A percentile compares a stretch with the other conserved stretches of the same genome.
These are phyloP conservation scores for Menura novaehollandiae DNA, from an alignment of 2,113 vertebrate genomes.

Conservation along the genomic window DNA sequence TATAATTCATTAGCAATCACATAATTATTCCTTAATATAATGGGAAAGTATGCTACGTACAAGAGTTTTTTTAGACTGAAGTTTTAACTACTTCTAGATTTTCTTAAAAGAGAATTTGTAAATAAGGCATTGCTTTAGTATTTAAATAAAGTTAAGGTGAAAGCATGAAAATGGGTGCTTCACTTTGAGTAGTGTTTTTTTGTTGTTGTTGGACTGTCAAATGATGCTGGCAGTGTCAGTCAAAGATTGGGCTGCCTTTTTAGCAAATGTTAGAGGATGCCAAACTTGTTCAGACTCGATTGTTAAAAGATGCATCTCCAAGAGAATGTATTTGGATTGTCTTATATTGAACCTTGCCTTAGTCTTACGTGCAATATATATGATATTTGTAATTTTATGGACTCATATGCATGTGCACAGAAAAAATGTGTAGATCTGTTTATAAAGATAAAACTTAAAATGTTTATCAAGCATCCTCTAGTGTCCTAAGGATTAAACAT, in stretches of 20 bases:
- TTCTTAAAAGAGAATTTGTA: background rate
- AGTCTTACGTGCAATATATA: background rate
- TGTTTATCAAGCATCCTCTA: background rate
- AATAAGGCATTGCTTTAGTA: background rate
- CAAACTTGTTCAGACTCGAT: background rate
- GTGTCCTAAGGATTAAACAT: background rate
- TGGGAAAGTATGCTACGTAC: background rate
- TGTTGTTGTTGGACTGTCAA: background rate
- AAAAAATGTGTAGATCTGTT: background rate
- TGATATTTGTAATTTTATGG: background rate
- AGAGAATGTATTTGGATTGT: background rate
- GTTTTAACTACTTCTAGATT: background rate
- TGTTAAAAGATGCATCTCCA: background rate
- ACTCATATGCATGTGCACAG: background rate
- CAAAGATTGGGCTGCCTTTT: background rate
- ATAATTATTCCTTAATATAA: background rate
- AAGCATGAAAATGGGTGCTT: background rate
- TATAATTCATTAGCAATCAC: background rate
- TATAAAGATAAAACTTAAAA: background rate
- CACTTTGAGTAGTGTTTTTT: background rate
- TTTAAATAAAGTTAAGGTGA: background rate
- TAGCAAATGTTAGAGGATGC: background rate
- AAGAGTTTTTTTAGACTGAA: background rate
- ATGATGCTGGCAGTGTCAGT: background rate
- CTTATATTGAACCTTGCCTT: background rate